Percentiles rank a stretch among this genome's conserved stretches.
phyloP scores from a whole-genome alignment of 2,888 invertebrate species.

The Eilema caniola region DNA sequence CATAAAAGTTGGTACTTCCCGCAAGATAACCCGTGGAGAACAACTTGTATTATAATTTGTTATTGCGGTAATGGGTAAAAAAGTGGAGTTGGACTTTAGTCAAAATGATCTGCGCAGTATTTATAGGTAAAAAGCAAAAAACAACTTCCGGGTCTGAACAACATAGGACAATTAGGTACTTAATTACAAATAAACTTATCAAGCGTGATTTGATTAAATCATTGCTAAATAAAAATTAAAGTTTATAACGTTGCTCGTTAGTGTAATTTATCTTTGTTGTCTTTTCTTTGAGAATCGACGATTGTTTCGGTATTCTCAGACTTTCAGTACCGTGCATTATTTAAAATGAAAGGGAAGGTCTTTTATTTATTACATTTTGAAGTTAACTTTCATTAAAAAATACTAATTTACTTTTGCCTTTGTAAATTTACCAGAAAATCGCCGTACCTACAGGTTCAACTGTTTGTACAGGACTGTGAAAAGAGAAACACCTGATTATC shows the following conservation, averaged over 20 bases:
- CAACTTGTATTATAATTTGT: not conserved
- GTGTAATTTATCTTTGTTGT: not conserved
- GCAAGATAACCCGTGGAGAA: not conserved
- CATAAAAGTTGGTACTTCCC: not conserved
- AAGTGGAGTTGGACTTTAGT: not conserved
- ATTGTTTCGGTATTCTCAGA: not conserved
- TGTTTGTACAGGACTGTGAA: no score
- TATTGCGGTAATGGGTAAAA: constrained; percentile 1
- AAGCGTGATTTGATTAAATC: not conserved
- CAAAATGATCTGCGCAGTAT: constrained; percentile 1
- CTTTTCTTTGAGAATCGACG: not conserved
- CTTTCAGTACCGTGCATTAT: not conserved
- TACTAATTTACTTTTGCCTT: not conserved
- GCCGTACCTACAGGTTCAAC: no score
- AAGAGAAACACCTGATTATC: no score
- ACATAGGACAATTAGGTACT: not conserved
- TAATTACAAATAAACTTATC: not conserved
- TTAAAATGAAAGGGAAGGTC: not conserved
- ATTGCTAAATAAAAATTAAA: not conserved
- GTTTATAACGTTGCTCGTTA: not conserved
- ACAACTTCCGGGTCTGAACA: not conserved
- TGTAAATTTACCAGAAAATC: no score
- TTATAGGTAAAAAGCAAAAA: not conserved
- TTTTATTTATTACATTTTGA: not conserved
- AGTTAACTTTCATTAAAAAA: not conserved